Base-by-base conservation (phyloP, 2,113 vertebrate genomes). In the Mesitornis unicolor region DNA sequence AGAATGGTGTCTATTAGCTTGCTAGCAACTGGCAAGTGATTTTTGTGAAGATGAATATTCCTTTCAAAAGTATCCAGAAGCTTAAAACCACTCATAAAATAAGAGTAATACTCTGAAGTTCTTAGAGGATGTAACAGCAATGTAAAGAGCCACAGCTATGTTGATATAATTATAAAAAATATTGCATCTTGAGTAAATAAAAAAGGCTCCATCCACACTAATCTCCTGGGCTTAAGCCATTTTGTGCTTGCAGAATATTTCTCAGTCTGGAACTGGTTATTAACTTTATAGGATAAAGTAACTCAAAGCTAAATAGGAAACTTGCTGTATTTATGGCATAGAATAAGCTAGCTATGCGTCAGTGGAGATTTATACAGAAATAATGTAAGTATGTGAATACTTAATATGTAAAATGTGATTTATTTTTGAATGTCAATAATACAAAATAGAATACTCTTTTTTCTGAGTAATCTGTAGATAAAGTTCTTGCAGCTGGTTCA, bases 141-240 rank as follows among this genome's bases (percentile, higher is more conserved):
- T 89, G 68, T 80, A 87, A 97, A 94, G 45, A 92, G 29, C 85
- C 7, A 10, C 74, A 92, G 67, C 69, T 76, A 19, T 53, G 40
- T 78, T 95, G 93, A 81, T 93, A 56, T 19, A 82, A 94, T 95
- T 0, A 19, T 59, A 94, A 84, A 84, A 86, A 95, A 45, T 31
- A 91, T 87, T 95, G 94, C 84, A 67, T 93, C 42, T 15, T 13
- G 38, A 76, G 90, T 88, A 80, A 95, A 75, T 74, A 79, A 68
- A 75, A 84, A 63, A 21, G 8, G 1, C 3, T 56, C 36, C 12
- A 21, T 71, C 65, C 29, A 79, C 31, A 61, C 45, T 65, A 26
- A 11, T 93, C 59, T 92, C 22, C 92, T 71, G 50, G 57, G 38
- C 36, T 93, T 86, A 43, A 91, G 54, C 17, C 64, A 19, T 89